Conservation (phyloP, 2,113 vertebrate genomes). For the Oreochromis niloticus region DNA sequence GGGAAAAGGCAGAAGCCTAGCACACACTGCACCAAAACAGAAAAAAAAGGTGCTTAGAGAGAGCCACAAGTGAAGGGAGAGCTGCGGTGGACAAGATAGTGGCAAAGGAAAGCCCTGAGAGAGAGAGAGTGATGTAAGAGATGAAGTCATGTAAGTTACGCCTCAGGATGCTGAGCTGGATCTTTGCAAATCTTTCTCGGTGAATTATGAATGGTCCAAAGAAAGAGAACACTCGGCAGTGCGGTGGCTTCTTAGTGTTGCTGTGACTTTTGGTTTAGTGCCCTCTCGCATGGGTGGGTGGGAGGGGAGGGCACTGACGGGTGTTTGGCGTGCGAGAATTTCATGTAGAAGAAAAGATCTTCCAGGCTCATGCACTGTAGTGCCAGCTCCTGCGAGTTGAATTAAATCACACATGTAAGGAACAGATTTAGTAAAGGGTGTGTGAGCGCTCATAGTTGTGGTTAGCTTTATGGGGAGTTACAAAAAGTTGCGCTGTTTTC, state of each 20-base stretch:
- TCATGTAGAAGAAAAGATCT: background rate
- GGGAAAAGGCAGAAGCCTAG: background rate
- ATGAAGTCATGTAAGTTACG: conserved; percentile 27
- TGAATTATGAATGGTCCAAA: conserved; percentile 63
- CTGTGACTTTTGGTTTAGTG: conserved; percentile 8
- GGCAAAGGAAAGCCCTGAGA: conserved; percentile 2
- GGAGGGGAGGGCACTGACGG: background rate
- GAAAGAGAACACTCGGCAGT: conserved; percentile 19
- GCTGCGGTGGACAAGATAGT: background rate
- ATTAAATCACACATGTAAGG: background rate
- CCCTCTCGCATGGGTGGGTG: background rate
- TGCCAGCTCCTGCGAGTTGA: background rate
- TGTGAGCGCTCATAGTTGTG: background rate
- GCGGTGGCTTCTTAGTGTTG: background rate
- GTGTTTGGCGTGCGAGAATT: background rate
- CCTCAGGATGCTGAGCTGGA: conserved; percentile 41
- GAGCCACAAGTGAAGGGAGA: background rate
- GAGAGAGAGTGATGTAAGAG: conserved; percentile 6
- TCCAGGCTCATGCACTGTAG: background rate
- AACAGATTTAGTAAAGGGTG: background rate
- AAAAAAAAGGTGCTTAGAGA: background rate
- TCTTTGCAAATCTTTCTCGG: conserved; percentile 36
- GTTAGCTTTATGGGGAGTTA: background rate
- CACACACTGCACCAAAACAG: background rate
- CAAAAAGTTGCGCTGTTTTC: background rate